A percentile compares a stretch with the other conserved stretches of the same genome.
phyloP scores from a whole-genome alignment of 2,113 vertebrate genomes.

The Apodemus sylvaticus region DNA sequence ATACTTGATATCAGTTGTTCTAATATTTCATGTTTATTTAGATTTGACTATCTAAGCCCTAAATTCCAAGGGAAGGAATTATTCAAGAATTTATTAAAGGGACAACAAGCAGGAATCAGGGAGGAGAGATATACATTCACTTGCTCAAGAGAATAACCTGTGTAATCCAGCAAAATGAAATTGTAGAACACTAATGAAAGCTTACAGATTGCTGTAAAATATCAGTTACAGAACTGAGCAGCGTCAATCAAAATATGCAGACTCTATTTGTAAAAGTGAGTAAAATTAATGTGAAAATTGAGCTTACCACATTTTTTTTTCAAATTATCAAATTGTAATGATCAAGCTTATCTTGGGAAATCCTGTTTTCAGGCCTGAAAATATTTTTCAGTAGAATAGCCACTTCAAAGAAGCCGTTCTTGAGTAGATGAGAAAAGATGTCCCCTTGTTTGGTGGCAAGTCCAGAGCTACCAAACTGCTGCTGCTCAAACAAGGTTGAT shows the following conservation, averaged over 20 bases:
- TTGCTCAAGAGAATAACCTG: constrained; percentile 19
- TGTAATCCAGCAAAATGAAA: background rate
- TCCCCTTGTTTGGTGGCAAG: background rate
- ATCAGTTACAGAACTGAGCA: background rate
- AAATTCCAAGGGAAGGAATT: background rate
- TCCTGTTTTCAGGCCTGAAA: background rate
- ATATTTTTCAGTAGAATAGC: background rate
- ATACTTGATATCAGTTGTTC: constrained; percentile 27
- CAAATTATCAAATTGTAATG: background rate
- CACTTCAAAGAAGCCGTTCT: background rate
- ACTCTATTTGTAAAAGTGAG: background rate
- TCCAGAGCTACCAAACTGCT: background rate
- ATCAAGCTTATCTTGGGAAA: background rate
- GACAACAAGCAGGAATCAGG: background rate
- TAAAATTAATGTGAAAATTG: constrained; percentile 27
- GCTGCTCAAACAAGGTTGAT: background rate
- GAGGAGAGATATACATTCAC: background rate
- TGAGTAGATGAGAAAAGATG: background rate
- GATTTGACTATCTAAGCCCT: background rate
- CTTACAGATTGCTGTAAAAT: background rate
- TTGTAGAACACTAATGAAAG: background rate
- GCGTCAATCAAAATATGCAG: constrained; percentile 2
- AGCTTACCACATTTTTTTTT: background rate
- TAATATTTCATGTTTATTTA: background rate
- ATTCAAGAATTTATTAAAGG: background rate